Conservation (phyloP, 2,888 invertebrate species). For the Halictus ligatus region DNA sequence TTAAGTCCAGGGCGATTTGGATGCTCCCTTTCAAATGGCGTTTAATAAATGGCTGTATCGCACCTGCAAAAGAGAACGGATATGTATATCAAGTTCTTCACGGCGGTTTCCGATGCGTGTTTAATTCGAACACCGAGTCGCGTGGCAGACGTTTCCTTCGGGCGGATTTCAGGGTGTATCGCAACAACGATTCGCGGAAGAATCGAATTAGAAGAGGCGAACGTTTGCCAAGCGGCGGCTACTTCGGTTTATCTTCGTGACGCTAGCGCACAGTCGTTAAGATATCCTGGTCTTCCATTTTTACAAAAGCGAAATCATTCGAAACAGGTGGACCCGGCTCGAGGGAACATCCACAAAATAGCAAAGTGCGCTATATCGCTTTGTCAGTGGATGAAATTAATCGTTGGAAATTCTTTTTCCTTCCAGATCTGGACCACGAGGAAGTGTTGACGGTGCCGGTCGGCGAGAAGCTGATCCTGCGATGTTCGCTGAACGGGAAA, state of each 20-base stretch:
- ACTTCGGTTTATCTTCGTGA: slow-evolving; percentile 36
- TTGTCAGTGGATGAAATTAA: background rate
- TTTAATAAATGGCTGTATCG: background rate
- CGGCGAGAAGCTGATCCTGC: slow-evolving; percentile 77
- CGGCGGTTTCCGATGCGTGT: background rate
- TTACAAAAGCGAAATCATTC: background rate
- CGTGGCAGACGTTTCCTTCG: slow-evolving; percentile 13
- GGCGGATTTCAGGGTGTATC: slow-evolving; percentile 44
- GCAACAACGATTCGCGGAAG: slow-evolving; percentile 56
- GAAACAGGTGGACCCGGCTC: background rate
- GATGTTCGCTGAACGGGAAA: slow-evolving; percentile 72
- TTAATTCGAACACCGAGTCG: slow-evolving; percentile 12
- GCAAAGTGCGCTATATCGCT: too few relatives aligned
- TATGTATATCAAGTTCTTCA: background rate
- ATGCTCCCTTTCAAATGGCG: background rate
- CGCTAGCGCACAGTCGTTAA: slow-evolving; percentile 10
- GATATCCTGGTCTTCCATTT: background rate
- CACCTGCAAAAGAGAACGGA: background rate
- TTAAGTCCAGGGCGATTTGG: background rate
- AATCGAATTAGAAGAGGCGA: slow-evolving; percentile 53
- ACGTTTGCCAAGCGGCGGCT: slow-evolving; percentile 37
- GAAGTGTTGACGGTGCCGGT: slow-evolving; percentile 70
- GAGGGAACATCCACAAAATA: background rate
- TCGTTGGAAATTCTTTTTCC: background rate
- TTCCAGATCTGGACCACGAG: slow-evolving; percentile 66